phyloP scores from a whole-genome alignment of 2,888 invertebrate species.

The Halictus ligatus region DNA sequence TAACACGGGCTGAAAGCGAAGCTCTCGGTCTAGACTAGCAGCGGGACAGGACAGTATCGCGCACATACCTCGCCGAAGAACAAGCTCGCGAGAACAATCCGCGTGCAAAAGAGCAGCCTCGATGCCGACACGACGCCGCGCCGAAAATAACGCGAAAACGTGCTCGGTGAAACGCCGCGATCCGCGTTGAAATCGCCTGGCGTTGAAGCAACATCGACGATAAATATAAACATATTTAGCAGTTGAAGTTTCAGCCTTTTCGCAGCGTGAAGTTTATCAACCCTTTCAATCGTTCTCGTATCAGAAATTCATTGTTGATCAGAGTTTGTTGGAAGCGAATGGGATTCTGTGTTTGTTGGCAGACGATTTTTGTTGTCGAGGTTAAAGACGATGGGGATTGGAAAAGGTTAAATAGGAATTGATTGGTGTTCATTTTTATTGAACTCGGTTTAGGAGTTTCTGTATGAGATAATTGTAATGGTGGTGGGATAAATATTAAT shows the following conservation, averaged over 20 bases:
- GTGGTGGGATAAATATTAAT: no score
- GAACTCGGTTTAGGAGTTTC: background rate
- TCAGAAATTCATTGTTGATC: background rate
- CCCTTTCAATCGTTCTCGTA: background rate
- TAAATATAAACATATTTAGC: background rate
- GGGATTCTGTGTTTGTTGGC: background rate
- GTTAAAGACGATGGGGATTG: background rate
- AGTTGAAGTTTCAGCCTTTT: background rate
- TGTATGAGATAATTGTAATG: no score
- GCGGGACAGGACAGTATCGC: conserved; percentile 47
- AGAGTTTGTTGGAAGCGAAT: background rate
- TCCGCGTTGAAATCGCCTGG: background rate
- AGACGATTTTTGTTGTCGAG: background rate
- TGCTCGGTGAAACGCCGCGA: background rate
- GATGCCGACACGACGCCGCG: background rate
- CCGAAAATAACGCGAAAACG: conserved; percentile 29
- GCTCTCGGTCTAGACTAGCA: conserved; percentile 51
- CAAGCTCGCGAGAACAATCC: conserved; percentile 18
- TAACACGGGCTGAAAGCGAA: conserved; percentile 70
- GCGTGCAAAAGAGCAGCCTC: background rate
- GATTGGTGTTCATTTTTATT: background rate
- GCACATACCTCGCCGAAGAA: conserved; percentile 21
- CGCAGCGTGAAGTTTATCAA: background rate
- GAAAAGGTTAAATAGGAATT: background rate
- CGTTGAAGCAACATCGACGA: background rate